Evolutionary conservation across 2,797 vertebrate genomes (phyloP), one percentile per base, ranked within the genome.

Genomic region (Sebastes hubbsi): DNA sequence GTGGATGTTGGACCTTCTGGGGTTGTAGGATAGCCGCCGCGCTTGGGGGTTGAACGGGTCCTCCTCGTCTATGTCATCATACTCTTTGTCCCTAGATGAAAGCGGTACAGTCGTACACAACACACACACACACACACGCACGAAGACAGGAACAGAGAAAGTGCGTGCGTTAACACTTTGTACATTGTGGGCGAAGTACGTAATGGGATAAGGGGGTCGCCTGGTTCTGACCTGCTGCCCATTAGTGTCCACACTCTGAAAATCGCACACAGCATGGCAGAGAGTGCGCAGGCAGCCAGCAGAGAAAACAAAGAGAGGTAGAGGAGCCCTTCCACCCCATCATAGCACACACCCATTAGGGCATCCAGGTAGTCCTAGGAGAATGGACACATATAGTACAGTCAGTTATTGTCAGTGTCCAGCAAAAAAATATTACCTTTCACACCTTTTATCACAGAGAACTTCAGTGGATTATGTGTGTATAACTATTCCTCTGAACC

Each of bases 41-140:
- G 97, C 96, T 80, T 97, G 96, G 0, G 98, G 98, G 92, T 99
- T 99, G 93, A 99, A 99, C 0, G 98, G 98, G 81, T 99, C 98
- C 1, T 97, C 97, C 5, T 98, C 97, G 0, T 99, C 98, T 30
- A 99, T 98, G 93, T 99, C 98, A 0, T 97, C 95, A 0, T 97
- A 98, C 83, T 98, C 96, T 68, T 94, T 94, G n/a, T 97, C 97
- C 90, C 98, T 99, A 88, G 0, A 75, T 46, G 64, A 38, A 59
- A 76, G 65, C 25, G 36, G 55, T 24, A 60, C 34, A 63, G 8
- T 10, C 46, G 24, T 4, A 46, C 38, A 73, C 25, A 29, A 46
- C 36, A 60, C 42, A 54, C 18, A 29, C 34, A 29, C 34, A 34
- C 25, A 46, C 58, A 46, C 58, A 64, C 27, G 72, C 13, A 72